A percentile compares a stretch with the other conserved stretches of the same genome.
Conservation (phyloP, 2,888 invertebrate genomes). For the Furcula furcula region DNA sequence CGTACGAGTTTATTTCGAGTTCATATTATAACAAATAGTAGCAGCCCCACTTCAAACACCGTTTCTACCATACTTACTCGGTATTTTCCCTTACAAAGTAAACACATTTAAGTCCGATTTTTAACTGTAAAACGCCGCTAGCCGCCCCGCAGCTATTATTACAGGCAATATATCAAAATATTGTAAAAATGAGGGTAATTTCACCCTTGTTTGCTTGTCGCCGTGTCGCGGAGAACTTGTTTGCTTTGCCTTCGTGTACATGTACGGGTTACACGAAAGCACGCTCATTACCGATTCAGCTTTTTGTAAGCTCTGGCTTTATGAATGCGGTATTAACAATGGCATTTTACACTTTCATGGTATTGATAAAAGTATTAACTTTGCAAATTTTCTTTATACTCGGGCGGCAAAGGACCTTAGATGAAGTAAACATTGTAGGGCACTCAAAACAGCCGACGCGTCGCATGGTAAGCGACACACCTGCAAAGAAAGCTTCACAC, state of each 20-base stretch:
- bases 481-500: too few relatives aligned
- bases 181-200: slow-evolving; percentile 65
- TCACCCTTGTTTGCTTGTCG: slow-evolving; percentile 56
- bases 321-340: slow-evolving; percentile 4
- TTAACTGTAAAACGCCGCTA: slow-evolving; percentile 56
- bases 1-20: slow-evolving; percentile 2
- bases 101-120: slow-evolving; percentile 69
- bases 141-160: slow-evolving; percentile 61
- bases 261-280: slow-evolving; percentile 20
- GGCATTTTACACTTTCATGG: neutral
- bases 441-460: too few relatives aligned
- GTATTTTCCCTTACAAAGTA: slow-evolving; percentile 51
- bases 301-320: slow-evolving; percentile 6
- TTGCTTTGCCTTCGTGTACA: slow-evolving; percentile 32
- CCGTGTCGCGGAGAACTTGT: slow-evolving; percentile 31
- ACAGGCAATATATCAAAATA: slow-evolving; percentile 77
- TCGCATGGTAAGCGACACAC: too few relatives aligned
- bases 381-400: too few relatives aligned
- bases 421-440: too few relatives aligned
- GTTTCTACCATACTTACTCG: slow-evolving; percentile 44
- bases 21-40: slow-evolving; percentile 9
- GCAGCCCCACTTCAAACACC: slow-evolving; percentile 28
- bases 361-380: too few relatives aligned
- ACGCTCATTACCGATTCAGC: slow-evolving; percentile 5
- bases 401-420: too few relatives aligned